Evolutionary conservation across 2,797 vertebrate genomes (phyloP).

Genomic region (Mormyrops boulengeri): DNA sequence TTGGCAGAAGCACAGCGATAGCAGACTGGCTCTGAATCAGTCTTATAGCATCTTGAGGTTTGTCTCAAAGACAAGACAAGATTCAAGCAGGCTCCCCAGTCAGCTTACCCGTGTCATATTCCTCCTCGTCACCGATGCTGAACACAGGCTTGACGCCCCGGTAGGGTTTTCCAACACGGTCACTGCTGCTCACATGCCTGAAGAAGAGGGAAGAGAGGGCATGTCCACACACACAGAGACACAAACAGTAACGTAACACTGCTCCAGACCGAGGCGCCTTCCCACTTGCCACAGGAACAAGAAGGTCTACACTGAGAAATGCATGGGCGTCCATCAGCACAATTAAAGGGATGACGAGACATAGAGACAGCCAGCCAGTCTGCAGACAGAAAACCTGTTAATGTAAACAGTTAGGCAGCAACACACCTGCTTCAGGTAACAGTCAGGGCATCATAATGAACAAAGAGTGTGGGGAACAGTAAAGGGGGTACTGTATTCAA

Average conservation of each 20-base stretch:
- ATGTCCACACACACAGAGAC: background rate
- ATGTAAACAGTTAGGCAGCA: background rate
- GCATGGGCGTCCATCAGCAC: background rate
- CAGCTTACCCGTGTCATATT: conserved; percentile 85
- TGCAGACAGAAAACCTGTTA: conserved; percentile 4
- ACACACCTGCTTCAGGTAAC: conserved; percentile 30
- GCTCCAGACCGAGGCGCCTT: background rate
- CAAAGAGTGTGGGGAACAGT: background rate
- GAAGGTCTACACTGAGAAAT: background rate
- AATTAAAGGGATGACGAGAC: background rate
- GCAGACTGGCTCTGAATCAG: background rate
- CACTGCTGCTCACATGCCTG: conserved; percentile 95
- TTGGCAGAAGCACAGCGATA: background rate
- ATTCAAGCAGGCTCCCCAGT: background rate
- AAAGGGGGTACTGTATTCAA: background rate
- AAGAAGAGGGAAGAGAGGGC: too few relatives aligned
- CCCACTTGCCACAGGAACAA: background rate
- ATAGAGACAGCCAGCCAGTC: background rate
- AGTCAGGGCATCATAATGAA: conserved; percentile 35
- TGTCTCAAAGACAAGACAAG: background rate
- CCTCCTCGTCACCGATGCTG: conserved; percentile 95
- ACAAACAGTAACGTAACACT: background rate
- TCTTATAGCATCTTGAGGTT: background rate
- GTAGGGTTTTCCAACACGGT: conserved; percentile 91
- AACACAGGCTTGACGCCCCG: conserved; percentile 96